phyloP scores from a whole-genome alignment of 2,888 invertebrate species.

The Teinopalpus imperialis region DNA sequence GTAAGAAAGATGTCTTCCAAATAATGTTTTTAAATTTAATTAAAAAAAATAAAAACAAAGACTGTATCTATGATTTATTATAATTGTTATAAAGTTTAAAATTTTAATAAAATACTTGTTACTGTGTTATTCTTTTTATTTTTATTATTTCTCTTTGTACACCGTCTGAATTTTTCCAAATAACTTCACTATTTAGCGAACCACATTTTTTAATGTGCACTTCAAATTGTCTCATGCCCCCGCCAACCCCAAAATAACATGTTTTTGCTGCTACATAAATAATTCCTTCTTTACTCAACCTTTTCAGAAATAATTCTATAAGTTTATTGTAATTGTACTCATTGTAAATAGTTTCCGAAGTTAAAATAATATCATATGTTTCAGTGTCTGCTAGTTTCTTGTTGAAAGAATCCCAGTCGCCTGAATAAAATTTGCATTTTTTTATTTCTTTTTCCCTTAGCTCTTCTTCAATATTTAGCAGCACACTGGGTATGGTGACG shows the following conservation, averaged over 20 bases:
- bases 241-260: slow-evolving; percentile 97
- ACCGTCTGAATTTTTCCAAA: slow-evolving; percentile 86
- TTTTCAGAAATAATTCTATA: slow-evolving; percentile 83
- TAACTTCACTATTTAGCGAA: slow-evolving; percentile 76
- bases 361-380: slow-evolving; percentile 91
- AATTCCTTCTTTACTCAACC: slow-evolving; percentile 83
- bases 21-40: too few species aligned
- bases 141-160: slow-evolving; percentile 84
- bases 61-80: too few species aligned
- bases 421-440: slow-evolving; percentile 84
- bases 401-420: slow-evolving; percentile 88
- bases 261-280: slow-evolving; percentile 93
- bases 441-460: slow-evolving; percentile 47
- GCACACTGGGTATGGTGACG: slow-evolving; percentile 91
- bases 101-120: slow-evolving; percentile 28
- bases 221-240: slow-evolving; percentile 90
- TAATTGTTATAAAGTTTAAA: background rate
- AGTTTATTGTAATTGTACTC: slow-evolving; percentile 89
- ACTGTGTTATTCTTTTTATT: slow-evolving; percentile 57
- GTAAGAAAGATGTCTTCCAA: too few species aligned
- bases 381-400: slow-evolving; percentile 56
- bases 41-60: too few species aligned
- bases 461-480: slow-evolving; percentile 83
- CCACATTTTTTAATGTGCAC: slow-evolving; percentile 78
- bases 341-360: slow-evolving; percentile 97